phyloP scores from a whole-genome alignment of 2,888 invertebrate species.

The Ryuthela nishihirai region DNA sequence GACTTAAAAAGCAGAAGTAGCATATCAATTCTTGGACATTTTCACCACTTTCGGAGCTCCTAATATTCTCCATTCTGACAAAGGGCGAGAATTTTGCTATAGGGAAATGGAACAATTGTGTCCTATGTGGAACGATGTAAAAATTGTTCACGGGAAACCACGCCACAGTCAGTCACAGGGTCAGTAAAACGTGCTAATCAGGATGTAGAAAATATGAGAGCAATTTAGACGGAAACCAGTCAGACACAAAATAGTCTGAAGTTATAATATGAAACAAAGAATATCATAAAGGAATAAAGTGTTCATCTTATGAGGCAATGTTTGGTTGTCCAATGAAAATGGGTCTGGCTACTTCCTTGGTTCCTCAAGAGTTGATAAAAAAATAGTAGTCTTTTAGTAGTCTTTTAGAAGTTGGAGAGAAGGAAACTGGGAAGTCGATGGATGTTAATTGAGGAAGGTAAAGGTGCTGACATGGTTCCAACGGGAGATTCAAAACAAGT shows the following conservation, averaged over 20 bases:
- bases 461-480: too few species aligned
- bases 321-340: not conserved
- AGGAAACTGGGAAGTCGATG: too few species aligned
- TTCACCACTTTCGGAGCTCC: slow-evolving; percentile 33
- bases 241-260: not conserved
- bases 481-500: too few species aligned
- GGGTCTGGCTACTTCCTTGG: not conserved
- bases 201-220: not conserved
- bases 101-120: slow-evolving; percentile 1
- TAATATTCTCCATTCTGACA: slow-evolving; percentile 30
- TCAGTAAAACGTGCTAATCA: not conserved
- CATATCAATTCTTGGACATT: slow-evolving; percentile 20
- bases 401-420: too few species aligned
- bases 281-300: not conserved
- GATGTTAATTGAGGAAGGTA: too few species aligned
- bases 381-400: too few species aligned
- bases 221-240: not conserved
- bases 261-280: not conserved
- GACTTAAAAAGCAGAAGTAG: slow-evolving; percentile 32
- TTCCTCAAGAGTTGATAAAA: not conserved
- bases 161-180: not conserved
- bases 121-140: not conserved
- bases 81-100: slow-evolving; percentile 33
- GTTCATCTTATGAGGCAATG: not conserved
- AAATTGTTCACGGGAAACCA: not conserved